phyloP scores from a whole-genome alignment of 1,140 invertebrate genomes.

The Sitodiplosis mosellana region DNA sequence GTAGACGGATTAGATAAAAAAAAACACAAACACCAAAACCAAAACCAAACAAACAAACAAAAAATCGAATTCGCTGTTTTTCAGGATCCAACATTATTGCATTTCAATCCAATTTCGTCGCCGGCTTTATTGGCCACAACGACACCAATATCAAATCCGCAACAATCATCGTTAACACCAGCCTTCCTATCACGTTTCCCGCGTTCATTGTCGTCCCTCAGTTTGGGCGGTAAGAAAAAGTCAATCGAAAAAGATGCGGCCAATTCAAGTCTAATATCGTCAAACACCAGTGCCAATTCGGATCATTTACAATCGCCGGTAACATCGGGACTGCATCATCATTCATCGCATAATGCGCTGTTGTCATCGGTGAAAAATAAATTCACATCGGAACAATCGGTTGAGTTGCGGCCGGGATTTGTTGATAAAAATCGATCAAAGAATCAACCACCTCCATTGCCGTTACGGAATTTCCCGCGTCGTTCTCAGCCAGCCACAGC shows the following conservation, averaged over 20 bases:
- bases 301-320: neutral
- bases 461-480: constrained; percentile 24
- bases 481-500: neutral
- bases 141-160: no score
- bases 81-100: neutral
- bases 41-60: neutral
- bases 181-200: constrained; percentile 31
- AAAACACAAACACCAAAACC: no score
- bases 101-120: constrained; percentile 7
- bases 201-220: constrained; percentile 31
- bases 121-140: constrained; percentile 1
- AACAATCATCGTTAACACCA: constrained; percentile 13
- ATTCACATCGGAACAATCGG: constrained; percentile 1
- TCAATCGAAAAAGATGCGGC: constrained; percentile 17
- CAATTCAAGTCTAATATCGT: constrained; percentile 5
- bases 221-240: constrained; percentile 22
- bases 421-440: constrained; percentile 19
- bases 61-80: neutral
- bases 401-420: neutral
- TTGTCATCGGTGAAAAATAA: constrained; percentile 7
- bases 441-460: constrained; percentile 28
- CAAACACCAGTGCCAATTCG: neutral
- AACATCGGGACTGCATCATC: constrained; percentile 10
- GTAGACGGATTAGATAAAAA: no score
- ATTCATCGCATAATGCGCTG: constrained; percentile 9